Base-by-base conservation (phyloP, 1,140 invertebrate genomes). In the Dreissena polymorpha region DNA sequence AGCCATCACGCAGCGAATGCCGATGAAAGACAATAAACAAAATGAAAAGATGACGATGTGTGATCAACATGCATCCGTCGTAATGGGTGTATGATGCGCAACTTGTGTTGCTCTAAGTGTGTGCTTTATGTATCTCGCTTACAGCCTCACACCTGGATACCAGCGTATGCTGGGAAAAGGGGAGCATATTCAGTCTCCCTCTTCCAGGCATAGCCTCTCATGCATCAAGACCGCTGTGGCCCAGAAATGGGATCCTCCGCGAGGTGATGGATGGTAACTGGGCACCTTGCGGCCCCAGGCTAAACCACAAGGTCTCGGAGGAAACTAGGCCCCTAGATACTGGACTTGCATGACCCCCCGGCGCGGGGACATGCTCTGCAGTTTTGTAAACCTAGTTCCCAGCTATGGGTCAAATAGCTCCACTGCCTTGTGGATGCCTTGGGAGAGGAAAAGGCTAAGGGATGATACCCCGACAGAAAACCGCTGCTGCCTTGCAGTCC, bases 341-440 rank as follows among this genome's bases (percentile, higher is more conserved):
- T 50, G 12, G 50, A 53, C 60, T 49, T 77, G 74, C 39, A 63
- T 29, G 72, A 60, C 72, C 72, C 72, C 51, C 18, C 23, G 7
- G 74, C 60, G 49, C 68, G 74, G n/a, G 74, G 21, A 67, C 49
- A 77, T 39, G 74, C 74, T 49, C 49, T 67, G 74, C 50, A 67
- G 74, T 39, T 49, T 65, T 51, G 65, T 23, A 77, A 67, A 39
- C 39, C 74, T 67, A 65, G 29, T 25, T 65, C 64, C 74, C 57
- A 77, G 64, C 64, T 77, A 77, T 51, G 49, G 74, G 74, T 67
- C 50, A 77, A 77, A 77, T 65, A 77, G 74, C 64, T 63, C 74
- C 74, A 72, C 50, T 72, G 70, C 50, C 70, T 72, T 27, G 68
- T 76, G 73, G 14, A 57, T 76, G 12, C 25, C 55, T 57, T 16